These are phyloP conservation scores for Bombus confusus DNA, from an alignment of 1,140 invertebrate species.

Conservation along the genomic window DNA sequence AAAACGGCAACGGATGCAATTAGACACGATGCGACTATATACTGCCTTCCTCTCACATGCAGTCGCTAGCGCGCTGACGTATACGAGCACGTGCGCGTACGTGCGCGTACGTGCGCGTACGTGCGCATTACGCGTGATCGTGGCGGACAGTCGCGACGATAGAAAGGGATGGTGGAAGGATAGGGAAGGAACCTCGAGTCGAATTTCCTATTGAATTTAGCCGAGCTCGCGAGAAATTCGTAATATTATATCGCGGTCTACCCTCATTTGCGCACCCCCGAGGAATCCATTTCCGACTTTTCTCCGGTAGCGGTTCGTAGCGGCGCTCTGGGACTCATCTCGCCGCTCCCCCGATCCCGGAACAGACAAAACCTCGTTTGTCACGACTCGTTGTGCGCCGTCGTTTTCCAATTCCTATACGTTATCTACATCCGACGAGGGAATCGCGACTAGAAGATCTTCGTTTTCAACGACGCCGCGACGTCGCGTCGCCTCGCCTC, in stretches of 20 bases:
- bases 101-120: too few species aligned
- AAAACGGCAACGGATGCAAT: conserved; percentile 55
- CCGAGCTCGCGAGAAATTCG: conserved; percentile 21
- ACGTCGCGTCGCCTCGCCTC: too few species aligned
- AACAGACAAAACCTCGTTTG: conserved; percentile 22
- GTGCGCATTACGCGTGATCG: not conserved
- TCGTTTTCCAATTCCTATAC: conserved; percentile 14
- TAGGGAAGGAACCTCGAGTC: not conserved
- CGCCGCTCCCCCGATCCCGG: rapidly evolving
- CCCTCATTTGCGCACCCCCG: conserved; percentile 24
- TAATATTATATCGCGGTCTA: conserved; percentile 36
- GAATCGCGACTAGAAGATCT: not conserved
- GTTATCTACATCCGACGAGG: not conserved
- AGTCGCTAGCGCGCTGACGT: too few species aligned
- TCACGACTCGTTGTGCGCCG: conserved; percentile 28
- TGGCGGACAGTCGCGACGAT: too few species aligned
- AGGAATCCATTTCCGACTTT: conserved; percentile 38
- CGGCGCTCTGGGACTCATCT: not conserved
- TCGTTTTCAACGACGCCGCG: not conserved
- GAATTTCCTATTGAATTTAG: conserved; percentile 41
- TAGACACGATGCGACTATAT: conserved; percentile 36
- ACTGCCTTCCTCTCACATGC: too few species aligned
- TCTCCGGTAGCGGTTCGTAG: not conserved
- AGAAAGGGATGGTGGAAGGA: not conserved
- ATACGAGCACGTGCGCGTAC: not conserved